Evolutionary conservation across 2,797 vertebrate species (phyloP).

Genomic region (Forpus xanthops): DNA sequence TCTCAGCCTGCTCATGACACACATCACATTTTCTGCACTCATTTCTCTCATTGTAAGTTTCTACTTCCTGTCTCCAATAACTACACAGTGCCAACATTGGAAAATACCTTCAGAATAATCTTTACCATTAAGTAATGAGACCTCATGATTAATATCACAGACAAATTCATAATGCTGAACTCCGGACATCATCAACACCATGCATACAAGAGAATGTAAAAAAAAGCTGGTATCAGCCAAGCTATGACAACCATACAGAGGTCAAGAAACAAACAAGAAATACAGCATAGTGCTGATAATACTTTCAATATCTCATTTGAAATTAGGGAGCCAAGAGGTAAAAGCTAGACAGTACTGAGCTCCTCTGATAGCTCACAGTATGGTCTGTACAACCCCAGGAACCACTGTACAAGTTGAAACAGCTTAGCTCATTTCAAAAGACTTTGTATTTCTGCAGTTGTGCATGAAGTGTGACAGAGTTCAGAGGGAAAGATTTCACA

Average conservation of each 20-base stretch:
- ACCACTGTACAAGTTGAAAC: not conserved
- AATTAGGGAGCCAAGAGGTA: not conserved
- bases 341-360: not conserved
- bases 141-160: not conserved
- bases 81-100: not conserved
- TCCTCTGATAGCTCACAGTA: not conserved
- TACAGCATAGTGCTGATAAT: not conserved
- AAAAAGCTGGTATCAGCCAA: not conserved
- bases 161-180: not conserved
- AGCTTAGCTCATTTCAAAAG: not conserved
- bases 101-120: not conserved
- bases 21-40: not conserved
- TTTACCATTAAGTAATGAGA: not conserved
- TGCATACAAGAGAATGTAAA: not conserved
- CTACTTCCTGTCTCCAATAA: not conserved
- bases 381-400: not conserved
- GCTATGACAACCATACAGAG: not conserved
- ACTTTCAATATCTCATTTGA: not conserved
- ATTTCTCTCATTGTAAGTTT: not conserved
- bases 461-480: not conserved
- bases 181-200: not conserved
- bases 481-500: not conserved
- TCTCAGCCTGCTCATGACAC: not conserved
- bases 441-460: not conserved
- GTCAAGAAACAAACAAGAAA: not conserved